Conservation (phyloP, 2,888 invertebrate genomes). For the Lepidochitona cinerea region DNA sequence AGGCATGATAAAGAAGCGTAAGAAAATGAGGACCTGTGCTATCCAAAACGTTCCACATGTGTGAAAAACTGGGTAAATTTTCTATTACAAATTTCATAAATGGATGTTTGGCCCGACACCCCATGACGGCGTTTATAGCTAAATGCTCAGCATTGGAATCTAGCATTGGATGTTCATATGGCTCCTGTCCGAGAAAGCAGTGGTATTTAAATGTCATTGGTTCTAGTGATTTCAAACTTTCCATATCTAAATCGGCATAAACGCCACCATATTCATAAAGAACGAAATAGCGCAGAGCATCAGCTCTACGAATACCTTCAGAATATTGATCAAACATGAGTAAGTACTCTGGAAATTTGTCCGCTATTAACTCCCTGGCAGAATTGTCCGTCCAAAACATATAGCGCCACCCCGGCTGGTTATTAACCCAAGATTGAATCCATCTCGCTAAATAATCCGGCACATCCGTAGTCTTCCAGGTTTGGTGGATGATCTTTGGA, state of each 20-base stretch:
- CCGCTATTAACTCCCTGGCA: constrained; percentile 54
- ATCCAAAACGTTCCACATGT: constrained; percentile 60
- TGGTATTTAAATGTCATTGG: constrained; percentile 50
- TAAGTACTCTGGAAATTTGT: constrained; percentile 53
- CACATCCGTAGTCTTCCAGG: constrained; percentile 53
- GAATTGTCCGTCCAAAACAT: constrained; percentile 68
- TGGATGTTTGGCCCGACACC: constrained; percentile 54
- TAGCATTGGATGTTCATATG: constrained; percentile 58
- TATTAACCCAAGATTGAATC: constrained; percentile 58
- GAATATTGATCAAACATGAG: constrained; percentile 54
- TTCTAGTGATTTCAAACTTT: constrained; percentile 55
- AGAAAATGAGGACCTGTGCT: constrained; percentile 63
- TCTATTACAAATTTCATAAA: constrained; percentile 57
- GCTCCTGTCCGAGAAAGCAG: constrained; percentile 61
- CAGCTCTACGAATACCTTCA: constrained; percentile 59
- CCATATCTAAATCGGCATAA: constrained; percentile 66
- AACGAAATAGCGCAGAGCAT: constrained; percentile 64
- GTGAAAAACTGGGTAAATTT: constrained; percentile 46
- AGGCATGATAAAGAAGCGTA: constrained; percentile 44
- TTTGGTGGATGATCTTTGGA: constrained; percentile 62
- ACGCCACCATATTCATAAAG: constrained; percentile 66
- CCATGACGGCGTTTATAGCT: constrained; percentile 61
- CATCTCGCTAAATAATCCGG: constrained; percentile 53
- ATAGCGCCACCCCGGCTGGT: constrained; percentile 66
- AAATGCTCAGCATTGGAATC: constrained; percentile 58